Conservation (phyloP, 2,888 invertebrate genomes). For the Dryadula phaetusa region DNA sequence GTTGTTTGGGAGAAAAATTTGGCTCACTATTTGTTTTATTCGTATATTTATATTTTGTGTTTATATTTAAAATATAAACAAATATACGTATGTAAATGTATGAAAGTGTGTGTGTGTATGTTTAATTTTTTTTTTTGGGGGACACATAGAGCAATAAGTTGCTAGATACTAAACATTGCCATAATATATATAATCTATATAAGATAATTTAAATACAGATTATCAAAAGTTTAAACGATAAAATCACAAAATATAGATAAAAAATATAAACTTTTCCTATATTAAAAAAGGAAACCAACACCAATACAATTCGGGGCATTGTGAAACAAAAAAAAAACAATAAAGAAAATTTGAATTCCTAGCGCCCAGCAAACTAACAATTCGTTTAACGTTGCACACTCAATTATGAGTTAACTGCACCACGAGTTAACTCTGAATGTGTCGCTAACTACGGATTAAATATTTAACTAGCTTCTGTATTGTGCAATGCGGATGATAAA, state of each 20-base stretch:
- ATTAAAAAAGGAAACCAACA: too few relatives aligned
- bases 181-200: too few relatives aligned
- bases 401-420: slow-evolving; percentile 67
- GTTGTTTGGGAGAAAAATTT: slow-evolving; percentile 54
- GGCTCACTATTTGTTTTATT: background rate
- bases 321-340: background rate
- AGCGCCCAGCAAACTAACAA: slow-evolving; percentile 50
- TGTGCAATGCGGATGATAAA: slow-evolving; percentile 48
- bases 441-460: slow-evolving; percentile 68
- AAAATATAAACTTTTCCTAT: too few relatives aligned
- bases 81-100: too few relatives aligned
- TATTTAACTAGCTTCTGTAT: slow-evolving; percentile 58
- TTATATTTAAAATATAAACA: background rate
- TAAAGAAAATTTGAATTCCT: slow-evolving; percentile 31
- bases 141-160: too few relatives aligned
- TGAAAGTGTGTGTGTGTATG: too few relatives aligned
- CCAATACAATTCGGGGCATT: background rate
- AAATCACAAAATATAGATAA: too few relatives aligned
- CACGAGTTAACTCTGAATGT: slow-evolving; percentile 57
- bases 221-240: too few relatives aligned
- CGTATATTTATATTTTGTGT: background rate
- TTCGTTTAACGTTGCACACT: slow-evolving; percentile 56
- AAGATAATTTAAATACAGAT: too few relatives aligned
- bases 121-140: too few relatives aligned
- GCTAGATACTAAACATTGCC: too few relatives aligned